These are phyloP conservation scores for Heliconius melpomene DNA, from an alignment of 1,140 invertebrate species.

Conservation along the genomic window DNA sequence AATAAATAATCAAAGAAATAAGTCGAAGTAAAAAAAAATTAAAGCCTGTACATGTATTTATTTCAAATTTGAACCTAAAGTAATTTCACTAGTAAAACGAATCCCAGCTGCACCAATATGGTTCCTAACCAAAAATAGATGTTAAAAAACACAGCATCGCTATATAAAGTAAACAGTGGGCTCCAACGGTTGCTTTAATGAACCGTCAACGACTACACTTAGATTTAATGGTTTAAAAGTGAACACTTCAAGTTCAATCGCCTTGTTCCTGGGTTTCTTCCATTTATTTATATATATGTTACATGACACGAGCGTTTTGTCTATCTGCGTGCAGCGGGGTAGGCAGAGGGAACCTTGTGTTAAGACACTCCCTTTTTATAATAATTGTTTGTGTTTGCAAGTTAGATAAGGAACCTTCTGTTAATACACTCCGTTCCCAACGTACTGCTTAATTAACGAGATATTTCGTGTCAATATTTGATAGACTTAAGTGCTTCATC, in stretches of 20 bases:
- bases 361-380: not conserved
- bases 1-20: too few relatives aligned
- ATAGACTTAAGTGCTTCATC: too few relatives aligned
- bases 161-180: conserved; percentile 12
- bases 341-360: not conserved
- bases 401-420: too few relatives aligned
- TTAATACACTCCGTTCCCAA: too few relatives aligned
- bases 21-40: too few relatives aligned
- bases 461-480: too few relatives aligned
- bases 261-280: not conserved
- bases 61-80: too few relatives aligned
- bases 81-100: not conserved
- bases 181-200: not conserved
- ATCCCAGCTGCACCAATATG: conserved; percentile 1
- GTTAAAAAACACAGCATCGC: conserved; percentile 1
- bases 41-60: too few relatives aligned
- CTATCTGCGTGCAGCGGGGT: not conserved
- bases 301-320: too few relatives aligned
- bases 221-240: conserved; percentile 13
- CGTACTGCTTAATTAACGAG: too few relatives aligned
- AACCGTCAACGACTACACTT: conserved; percentile 12
- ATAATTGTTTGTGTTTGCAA: too few relatives aligned
- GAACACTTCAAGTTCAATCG: conserved; percentile 5
- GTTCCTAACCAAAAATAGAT: not conserved
- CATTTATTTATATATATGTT: not conserved